These are phyloP conservation scores for Ceraclea dissimilis DNA, from an alignment of 2,888 invertebrate species.

Conservation along the genomic window DNA sequence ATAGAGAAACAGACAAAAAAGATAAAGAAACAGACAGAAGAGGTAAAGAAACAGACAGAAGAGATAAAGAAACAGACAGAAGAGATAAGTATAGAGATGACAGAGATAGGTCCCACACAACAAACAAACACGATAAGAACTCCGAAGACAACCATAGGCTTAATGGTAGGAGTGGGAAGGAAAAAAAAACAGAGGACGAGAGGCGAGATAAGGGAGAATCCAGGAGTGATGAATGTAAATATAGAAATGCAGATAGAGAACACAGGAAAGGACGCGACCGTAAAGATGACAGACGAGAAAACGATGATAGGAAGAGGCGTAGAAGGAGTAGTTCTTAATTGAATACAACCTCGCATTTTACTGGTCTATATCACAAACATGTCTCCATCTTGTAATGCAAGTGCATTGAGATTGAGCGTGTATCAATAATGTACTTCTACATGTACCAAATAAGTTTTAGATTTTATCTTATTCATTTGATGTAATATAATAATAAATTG, in stretches of 20 bases:
- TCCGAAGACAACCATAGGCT: too few species aligned
- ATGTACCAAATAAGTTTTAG: too few species aligned
- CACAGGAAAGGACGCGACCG: not conserved
- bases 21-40: not conserved
- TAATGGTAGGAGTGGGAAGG: too few species aligned
- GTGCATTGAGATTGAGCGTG: too few species aligned
- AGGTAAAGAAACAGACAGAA: not conserved
- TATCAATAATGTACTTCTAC: too few species aligned
- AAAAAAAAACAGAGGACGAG: too few species aligned
- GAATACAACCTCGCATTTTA: too few species aligned
- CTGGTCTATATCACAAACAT: too few species aligned
- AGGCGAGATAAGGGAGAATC: not conserved
- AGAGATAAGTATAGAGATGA: not conserved
- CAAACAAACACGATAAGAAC: too few species aligned
- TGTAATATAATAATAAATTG: too few species aligned
- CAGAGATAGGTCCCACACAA: not conserved
- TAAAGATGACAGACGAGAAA: not conserved
- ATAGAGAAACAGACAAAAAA: not conserved
- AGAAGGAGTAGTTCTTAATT: not conserved
- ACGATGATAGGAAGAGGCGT: not conserved
- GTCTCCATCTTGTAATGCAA: too few species aligned
- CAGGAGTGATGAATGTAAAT: not conserved
- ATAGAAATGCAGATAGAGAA: not conserved
- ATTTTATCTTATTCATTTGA: too few species aligned
- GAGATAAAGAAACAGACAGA: not conserved